Percentiles rank a stretch among this genome's conserved stretches.
phyloP scores from a whole-genome alignment of 2,113 vertebrate genomes.

The Grammomys surdaster region DNA sequence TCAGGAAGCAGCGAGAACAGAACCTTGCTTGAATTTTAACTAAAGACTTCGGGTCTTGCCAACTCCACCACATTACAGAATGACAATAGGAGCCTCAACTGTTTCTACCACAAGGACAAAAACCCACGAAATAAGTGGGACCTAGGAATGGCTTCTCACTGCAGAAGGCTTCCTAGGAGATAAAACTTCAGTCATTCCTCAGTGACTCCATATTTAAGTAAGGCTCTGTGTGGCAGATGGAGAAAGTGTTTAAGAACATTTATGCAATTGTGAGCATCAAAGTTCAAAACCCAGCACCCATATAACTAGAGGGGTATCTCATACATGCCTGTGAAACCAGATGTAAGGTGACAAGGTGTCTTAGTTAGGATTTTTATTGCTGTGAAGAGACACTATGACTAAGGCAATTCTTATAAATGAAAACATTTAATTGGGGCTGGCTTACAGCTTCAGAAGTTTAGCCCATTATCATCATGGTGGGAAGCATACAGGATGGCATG shows the following conservation, averaged over 20 bases:
- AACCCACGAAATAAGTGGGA: neutral
- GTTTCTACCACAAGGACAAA: neutral
- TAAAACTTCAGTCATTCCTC: neutral
- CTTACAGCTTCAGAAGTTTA: neutral
- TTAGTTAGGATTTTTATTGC: neutral
- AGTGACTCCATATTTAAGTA: neutral
- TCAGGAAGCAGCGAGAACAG: neutral
- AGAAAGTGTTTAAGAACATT: neutral
- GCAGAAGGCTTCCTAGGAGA: neutral
- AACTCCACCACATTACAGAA: neutral
- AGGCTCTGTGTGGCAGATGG: neutral
- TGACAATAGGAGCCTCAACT: neutral
- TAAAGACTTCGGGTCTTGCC: neutral
- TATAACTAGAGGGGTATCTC: neutral
- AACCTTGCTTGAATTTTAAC: constrained; percentile 53
- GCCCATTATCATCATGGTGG: neutral
- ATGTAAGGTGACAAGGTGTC: neutral
- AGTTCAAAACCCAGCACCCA: neutral
- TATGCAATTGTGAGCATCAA: neutral
- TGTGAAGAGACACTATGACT: neutral
- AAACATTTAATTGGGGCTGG: neutral
- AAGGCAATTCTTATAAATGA: neutral
- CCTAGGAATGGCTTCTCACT: neutral
- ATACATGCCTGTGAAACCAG: neutral
- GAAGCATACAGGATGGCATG: neutral